Conservation (phyloP, 2,888 invertebrate species). For the Melieria picta region DNA sequence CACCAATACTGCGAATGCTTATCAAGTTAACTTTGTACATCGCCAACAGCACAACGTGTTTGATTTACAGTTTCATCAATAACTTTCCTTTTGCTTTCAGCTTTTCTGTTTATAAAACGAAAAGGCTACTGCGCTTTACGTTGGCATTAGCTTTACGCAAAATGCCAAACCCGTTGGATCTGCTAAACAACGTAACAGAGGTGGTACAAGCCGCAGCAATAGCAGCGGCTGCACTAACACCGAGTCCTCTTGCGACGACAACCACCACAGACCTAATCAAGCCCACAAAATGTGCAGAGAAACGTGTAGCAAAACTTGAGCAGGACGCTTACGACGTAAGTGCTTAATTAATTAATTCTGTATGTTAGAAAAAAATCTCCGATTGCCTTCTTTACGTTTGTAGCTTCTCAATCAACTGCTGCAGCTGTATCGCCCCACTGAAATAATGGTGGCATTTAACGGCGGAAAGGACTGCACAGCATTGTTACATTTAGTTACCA, state of each 20-base stretch:
- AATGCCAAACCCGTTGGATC: no score
- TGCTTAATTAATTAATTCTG: not conserved
- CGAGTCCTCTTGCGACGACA: not conserved
- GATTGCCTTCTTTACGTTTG: slow-evolving; percentile 46
- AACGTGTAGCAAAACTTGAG: slow-evolving; percentile 20
- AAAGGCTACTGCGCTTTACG: no score
- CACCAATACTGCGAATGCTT: no score
- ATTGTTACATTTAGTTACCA: slow-evolving; percentile 75
- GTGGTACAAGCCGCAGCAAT: not conserved
- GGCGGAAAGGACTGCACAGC: slow-evolving; percentile 99
- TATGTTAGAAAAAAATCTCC: not conserved
- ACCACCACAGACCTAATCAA: slow-evolving; percentile 16
- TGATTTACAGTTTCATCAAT: no score
- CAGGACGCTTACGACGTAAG: slow-evolving; percentile 16
- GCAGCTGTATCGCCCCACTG: slow-evolving; percentile 73
- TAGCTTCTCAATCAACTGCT: slow-evolving; percentile 74
- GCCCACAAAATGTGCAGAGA: slow-evolving; percentile 14
- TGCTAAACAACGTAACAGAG: no score
- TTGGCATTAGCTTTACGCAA: no score
- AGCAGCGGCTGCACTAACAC: not conserved
- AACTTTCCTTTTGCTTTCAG: no score
- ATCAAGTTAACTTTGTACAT: no score
- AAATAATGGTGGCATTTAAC: slow-evolving; percentile 93
- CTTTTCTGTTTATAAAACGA: no score
- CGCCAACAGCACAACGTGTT: no score